These are phyloP conservation scores for Tragopan temminckii DNA, from an alignment of 2,797 vertebrate genomes.

Conservation along the genomic window DNA sequence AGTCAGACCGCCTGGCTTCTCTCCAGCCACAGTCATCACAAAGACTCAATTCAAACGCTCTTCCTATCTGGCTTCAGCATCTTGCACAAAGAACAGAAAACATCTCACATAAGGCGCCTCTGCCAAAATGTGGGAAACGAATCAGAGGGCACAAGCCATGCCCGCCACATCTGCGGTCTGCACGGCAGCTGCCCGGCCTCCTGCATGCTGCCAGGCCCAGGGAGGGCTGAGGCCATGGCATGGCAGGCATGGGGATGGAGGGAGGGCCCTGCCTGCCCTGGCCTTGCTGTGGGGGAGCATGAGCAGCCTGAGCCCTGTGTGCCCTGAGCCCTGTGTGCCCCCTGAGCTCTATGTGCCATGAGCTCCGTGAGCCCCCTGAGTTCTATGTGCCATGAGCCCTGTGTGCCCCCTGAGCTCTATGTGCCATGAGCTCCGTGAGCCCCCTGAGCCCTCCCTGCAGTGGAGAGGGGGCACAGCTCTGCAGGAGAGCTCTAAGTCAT, in stretches of 20 bases:
- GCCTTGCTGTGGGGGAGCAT: too few relatives aligned
- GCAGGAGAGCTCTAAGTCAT: accelerated
- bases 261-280: too few relatives aligned
- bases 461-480: neutral
- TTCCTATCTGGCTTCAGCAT: conserved; percentile 65
- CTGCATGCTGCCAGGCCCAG: neutral
- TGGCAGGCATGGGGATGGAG: too few relatives aligned
- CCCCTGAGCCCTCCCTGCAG: neutral
- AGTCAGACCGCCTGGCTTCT: conserved; percentile 41
- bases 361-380: too few relatives aligned
- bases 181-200: neutral
- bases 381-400: too few relatives aligned
- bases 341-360: too few relatives aligned
- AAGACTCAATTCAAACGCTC: conserved; percentile 67
- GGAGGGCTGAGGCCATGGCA: neutral
- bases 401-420: too few relatives aligned
- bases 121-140: conserved; percentile 67
- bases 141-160: conserved; percentile 64
- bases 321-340: too few relatives aligned
- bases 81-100: conserved; percentile 68
- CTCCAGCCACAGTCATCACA: conserved; percentile 67
- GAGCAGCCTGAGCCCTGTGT: too few relatives aligned
- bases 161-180: conserved; percentile 45
- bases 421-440: too few relatives aligned
- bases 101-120: conserved; percentile 62